phyloP scores from a whole-genome alignment of 1,140 invertebrate species.

The Hermatobates lingyangjiaoensis region DNA sequence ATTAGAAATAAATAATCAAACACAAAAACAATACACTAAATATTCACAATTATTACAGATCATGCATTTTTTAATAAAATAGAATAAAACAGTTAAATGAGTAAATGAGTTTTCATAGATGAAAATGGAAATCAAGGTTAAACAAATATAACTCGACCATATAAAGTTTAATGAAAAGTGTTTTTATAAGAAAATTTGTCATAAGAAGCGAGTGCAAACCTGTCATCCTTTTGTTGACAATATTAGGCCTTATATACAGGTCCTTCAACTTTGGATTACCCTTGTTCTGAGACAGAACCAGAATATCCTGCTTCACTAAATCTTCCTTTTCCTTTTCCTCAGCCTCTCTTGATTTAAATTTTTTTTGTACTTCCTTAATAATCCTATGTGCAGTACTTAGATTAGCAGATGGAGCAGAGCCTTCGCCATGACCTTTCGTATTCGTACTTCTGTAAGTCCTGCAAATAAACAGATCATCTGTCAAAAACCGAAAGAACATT shows the following conservation, averaged over 20 bases:
- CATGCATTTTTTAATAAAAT: too few species aligned
- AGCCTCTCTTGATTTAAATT: conserved; percentile 92
- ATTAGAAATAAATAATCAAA: too few species aligned
- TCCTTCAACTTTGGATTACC: conserved; percentile 98
- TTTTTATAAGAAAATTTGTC: not conserved
- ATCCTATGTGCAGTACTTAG: conserved; percentile 89
- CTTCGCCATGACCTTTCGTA: conserved; percentile 91
- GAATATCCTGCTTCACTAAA: conserved; percentile 94
- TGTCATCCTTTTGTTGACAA: conserved; percentile 93
- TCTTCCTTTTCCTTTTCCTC: conserved; percentile 97
- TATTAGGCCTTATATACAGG: conserved; percentile 94
- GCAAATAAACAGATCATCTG: too few species aligned
- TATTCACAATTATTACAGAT: too few species aligned
- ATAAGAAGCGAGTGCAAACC: conserved; percentile 23
- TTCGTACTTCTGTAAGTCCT: conserved; percentile 97
- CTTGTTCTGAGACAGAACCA: conserved; percentile 89
- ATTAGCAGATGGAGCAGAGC: conserved; percentile 86
- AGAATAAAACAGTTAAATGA: too few species aligned
- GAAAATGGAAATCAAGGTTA: too few species aligned
- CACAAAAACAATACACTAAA: too few species aligned
- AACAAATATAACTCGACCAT: too few species aligned
- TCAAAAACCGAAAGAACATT: too few species aligned
- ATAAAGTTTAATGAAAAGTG: too few species aligned
- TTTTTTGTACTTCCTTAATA: conserved; percentile 99
- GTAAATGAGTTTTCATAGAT: too few species aligned